Evolutionary conservation across 2,797 vertebrate genomes (phyloP).

Genomic region (Thalassophryne amazonica): DNA sequence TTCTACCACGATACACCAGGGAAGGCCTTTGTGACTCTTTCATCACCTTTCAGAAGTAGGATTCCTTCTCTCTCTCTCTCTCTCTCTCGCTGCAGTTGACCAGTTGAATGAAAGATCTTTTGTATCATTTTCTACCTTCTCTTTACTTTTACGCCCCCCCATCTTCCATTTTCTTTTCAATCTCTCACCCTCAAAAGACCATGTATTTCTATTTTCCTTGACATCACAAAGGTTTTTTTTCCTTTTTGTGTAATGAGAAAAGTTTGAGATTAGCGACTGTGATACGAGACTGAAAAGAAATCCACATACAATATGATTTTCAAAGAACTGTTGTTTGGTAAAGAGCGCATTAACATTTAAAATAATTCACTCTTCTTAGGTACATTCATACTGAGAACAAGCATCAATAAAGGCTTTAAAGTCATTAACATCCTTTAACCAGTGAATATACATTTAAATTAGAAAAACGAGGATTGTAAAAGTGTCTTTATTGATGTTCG

Average conservation of each 20-base stretch:
- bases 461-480: neutral
- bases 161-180: slow-evolving; percentile 49
- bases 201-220: slow-evolving; percentile 53
- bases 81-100: slow-evolving; percentile 54
- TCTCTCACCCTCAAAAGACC: slow-evolving; percentile 32
- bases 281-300: slow-evolving; percentile 25
- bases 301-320: slow-evolving; percentile 5
- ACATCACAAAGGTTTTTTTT: slow-evolving; percentile 35
- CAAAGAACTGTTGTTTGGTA: slow-evolving; percentile 5
- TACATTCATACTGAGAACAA: neutral
- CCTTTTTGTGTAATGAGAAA: slow-evolving; percentile 55
- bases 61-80: slow-evolving; percentile 63
- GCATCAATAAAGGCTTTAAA: neutral
- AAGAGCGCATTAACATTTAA: neutral
- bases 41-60: slow-evolving; percentile 50
- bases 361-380: neutral
- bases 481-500: no score
- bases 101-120: slow-evolving; percentile 53
- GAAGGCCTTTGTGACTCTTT: slow-evolving; percentile 61
- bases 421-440: neutral
- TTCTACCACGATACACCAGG: slow-evolving; percentile 48
- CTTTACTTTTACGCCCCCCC: slow-evolving; percentile 49
- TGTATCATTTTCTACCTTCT: slow-evolving; percentile 48
- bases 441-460: neutral
- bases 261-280: slow-evolving; percentile 36